These are phyloP conservation scores for Bergia puertoricense DNA, from an alignment of 92 coral and sea anemone genomes.

Conservation along the genomic window DNA sequence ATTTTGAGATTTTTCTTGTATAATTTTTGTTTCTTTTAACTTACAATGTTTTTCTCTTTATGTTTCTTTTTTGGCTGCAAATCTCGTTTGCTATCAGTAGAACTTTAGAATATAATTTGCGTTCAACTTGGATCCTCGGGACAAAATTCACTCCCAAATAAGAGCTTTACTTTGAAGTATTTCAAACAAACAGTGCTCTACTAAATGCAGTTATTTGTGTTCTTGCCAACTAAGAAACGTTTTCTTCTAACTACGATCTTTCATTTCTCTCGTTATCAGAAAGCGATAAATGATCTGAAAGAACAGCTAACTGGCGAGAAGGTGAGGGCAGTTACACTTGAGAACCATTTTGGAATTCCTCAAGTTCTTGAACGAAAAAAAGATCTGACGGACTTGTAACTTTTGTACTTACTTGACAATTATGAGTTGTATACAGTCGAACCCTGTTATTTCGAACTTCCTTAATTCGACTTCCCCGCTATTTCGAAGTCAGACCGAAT, in stretches of 20 bases:
- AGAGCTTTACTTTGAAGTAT: too few species aligned
- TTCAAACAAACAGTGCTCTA: not conserved
- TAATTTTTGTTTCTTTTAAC: too few species aligned
- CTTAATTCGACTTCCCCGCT: too few species aligned
- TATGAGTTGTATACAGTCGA: too few species aligned
- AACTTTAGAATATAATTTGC: not conserved
- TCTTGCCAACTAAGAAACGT: not conserved
- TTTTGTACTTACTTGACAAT: too few species aligned
- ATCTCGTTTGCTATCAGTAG: too few species aligned
- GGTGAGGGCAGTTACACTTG: constrained; percentile 35
- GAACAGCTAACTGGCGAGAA: constrained; percentile 86
- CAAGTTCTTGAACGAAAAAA: not conserved
- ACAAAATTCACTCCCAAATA: not conserved
- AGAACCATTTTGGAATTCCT: not conserved
- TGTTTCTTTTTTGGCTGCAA: too few species aligned
- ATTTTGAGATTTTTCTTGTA: too few species aligned
- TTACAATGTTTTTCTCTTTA: too few species aligned
- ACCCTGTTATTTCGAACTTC: too few species aligned
- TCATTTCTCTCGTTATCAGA: constrained; percentile 49
- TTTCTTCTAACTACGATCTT: not conserved
- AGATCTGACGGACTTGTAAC: not conserved
- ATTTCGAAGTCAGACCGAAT: too few species aligned
- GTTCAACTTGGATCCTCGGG: not conserved
- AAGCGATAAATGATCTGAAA: constrained; percentile 73
- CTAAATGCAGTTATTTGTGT: too few species aligned